Evolutionary conservation across 2,888 invertebrate species (phyloP), one percentile per base, ranked within the genome.

Genomic region (Agonopterix heracliana): DNA sequence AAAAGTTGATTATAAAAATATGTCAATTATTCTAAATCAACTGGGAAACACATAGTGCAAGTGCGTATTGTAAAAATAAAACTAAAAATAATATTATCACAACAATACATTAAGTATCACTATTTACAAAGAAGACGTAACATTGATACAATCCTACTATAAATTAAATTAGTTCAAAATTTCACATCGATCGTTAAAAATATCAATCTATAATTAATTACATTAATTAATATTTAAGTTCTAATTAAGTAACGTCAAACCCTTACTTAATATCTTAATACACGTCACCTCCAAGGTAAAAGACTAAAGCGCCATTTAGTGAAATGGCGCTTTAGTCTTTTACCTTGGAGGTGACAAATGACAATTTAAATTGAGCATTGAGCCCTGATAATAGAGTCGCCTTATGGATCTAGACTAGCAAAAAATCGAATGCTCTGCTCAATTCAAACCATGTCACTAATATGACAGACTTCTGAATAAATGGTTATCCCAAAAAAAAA

Each of bases 111-210:
- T 52, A 46, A 49, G 45, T 51, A 14, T 43, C 9, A 45, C 41
- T 55, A 55, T 55, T 49, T 55, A 55, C 54, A 55, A 50, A 48
- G 7, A 34, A 46, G 26, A 11, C 11, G 42, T 17, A 12, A 44
- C 14, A 17, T 36, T 49, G 36, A 11, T 41, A 50, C 26, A 46
- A 44, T 47, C 46, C 50, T 50, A 53, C 41, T 45, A 56, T 48
- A 54, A 53, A 54, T 54, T 51, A 56, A 41, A 48, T 52, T 43
- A 48, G 47, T 47, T 49, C 47, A 47, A 47, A 46, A 9, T 44
- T 51, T 54, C 53, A 56, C 54, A 56, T 53, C 52, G 51, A 56
- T 53, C 50, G 45, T 48, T 53, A 53, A 53, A 43, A 44, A 52
- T 46, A 52, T 36, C 44, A n/a, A 36, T 41, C 41, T 45, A 17